Base-by-base conservation (phyloP, 2,113 vertebrate genomes). In the Megaptera novaeangliae region DNA sequence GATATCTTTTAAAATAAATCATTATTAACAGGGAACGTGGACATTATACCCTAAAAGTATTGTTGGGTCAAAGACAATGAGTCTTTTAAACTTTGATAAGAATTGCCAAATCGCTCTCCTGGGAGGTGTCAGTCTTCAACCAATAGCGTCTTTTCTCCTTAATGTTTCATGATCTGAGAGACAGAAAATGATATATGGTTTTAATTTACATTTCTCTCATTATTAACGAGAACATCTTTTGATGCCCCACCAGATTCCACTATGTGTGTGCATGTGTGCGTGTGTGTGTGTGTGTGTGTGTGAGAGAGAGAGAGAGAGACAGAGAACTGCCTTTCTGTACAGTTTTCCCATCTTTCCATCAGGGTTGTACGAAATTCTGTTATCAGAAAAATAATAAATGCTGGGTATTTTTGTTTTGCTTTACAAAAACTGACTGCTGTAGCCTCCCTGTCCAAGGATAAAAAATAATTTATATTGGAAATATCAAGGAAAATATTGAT, bases 331-430 rank as follows among this genome's bases (percentile, higher is more conserved):
- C 29, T 25, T 27, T 41, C 29, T 18, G 25, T 3, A 39, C 0
- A 23, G 6, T 36, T 77, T 52, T 18, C 34, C 69, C 6, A 49
- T 15, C 87, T 87, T 86, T 87, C 44, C 18, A 61, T 31, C 13
- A 31, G 49, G 20, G 39, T 8, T 69, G n/a, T n/a, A 36, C 5
- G 14, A 83, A 25, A 87, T 78, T 89, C 74, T 96, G 2, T 75
- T 52, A 96, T 75, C 36, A 81, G 85, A 74, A 95, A 93, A 95
- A 72, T 55, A 68, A 84, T 12, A 78, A 93, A 75, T 81, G 23
- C 18, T 84, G 49, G 6, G 49, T 17, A 72, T 44, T 66, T 95
- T 49, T 81, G 64, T 31, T 80, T 77, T 61, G 34, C 27, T 82
- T 81, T 86, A 93, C 12, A 94, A 92, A 91, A 84, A 80, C 2